Percentiles rank a stretch among this genome's conserved stretches.
These are phyloP conservation scores for Pionites leucogaster DNA, from an alignment of 2,113 vertebrate genomes.

Conservation along the genomic window DNA sequence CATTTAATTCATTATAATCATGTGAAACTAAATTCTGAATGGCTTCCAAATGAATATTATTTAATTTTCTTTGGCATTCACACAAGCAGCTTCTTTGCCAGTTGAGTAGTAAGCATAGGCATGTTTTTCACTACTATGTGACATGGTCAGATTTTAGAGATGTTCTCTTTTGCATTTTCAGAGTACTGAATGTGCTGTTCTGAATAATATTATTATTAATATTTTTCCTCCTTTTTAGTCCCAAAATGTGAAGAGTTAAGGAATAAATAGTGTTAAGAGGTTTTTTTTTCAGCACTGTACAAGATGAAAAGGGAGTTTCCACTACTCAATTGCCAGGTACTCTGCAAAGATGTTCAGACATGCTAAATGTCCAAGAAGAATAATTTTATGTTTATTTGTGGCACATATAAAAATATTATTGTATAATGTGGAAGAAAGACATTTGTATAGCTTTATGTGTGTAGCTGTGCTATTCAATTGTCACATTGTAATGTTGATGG, in stretches of 20 bases:
- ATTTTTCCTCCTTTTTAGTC: neutral
- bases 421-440: neutral
- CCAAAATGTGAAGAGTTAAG: neutral
- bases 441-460: neutral
- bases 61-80: conserved; percentile 38
- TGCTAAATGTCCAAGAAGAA: neutral
- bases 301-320: neutral
- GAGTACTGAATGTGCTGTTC: neutral
- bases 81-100: conserved; percentile 4
- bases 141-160: neutral
- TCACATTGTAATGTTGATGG: neutral
- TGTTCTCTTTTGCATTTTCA: neutral
- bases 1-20: conserved; percentile 46
- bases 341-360: neutral
- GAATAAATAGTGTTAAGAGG: neutral
- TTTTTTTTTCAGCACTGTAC: neutral
- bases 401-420: neutral
- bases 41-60: conserved; percentile 48
- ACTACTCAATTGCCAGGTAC: neutral
- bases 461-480: neutral
- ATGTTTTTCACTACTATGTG: neutral
- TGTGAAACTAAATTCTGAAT: conserved; percentile 25
- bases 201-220: neutral
- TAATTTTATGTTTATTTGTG: neutral
- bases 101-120: conserved; percentile 7